Base-by-base conservation (phyloP, 2,888 invertebrate species). In the Lobophora halterata region DNA sequence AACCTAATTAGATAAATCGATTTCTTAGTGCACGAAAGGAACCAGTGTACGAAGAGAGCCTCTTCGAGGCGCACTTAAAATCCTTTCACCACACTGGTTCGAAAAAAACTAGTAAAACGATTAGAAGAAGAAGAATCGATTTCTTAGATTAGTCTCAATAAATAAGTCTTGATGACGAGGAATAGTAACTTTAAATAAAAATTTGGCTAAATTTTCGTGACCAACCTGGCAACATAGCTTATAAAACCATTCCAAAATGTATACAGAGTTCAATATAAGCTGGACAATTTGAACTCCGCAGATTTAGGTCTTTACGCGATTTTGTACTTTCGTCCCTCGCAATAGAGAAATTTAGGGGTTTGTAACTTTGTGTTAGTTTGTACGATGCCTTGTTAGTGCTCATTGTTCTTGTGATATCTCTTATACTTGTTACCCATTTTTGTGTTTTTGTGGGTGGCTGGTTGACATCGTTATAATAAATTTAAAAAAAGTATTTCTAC, bases 321-420 rank as follows among this genome's bases (percentile, higher is more conserved):
- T 54, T 50, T 69, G 38, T 52, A 39, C 36, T 34, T 39, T 44
- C 27, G 10, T 0, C 0, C 10, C 3, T 7, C 2, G 24, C 1
- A 13, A 14, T 38, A 50, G 25, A 18, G 8, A n/a, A 13, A 4
- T n/a, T n/a, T n/a, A 24, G 1, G 8, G 3, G 5, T 26, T 14
- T 3, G 3, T 21, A 21, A 5, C 3, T 35, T 39, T 46, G 36
- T 35, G 17, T 13, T 10, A 50, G 46, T 76, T 74, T 65, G 66
- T 71, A 74, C 70, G 66, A 67, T 69, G 61, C 68, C 75, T 79
- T 77, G 77, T 78, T 78, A 63, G 71, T 71, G 68, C 68, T 69
- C 70, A 71, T 71, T 73, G 75, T 71, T 72, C 65, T 71, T 70
- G 66, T 61, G 58, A 63, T 64, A 55, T 68, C 63, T 67, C 58